These are phyloP conservation scores for Microcebus jonahi DNA, from an alignment of 2,113 vertebrate species.

Conservation along the genomic window DNA sequence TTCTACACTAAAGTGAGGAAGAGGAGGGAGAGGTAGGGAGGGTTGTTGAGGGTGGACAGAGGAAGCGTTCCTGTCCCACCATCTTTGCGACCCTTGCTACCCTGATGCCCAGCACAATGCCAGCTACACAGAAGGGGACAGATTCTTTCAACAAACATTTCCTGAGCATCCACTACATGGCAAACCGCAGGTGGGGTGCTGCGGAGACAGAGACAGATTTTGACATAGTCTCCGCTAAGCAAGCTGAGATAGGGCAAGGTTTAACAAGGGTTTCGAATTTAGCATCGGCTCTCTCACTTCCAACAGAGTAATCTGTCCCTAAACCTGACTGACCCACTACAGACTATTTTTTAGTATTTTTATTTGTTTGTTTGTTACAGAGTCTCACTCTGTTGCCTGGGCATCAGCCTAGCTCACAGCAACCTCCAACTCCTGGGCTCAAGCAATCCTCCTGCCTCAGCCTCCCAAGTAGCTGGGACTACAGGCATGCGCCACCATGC, in stretches of 20 bases:
- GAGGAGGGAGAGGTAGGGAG: not conserved
- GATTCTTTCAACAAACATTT: not conserved
- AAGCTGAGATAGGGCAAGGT: not conserved
- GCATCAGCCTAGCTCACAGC: too few relatives aligned
- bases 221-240: not conserved
- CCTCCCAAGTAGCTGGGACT: too few relatives aligned
- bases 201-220: not conserved
- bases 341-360: too few relatives aligned
- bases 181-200: not conserved
- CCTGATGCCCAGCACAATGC: not conserved
- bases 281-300: not conserved
- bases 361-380: too few relatives aligned
- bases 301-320: fast-evolving
- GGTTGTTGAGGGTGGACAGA: not conserved
- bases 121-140: not conserved
- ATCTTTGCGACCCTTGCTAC: not conserved
- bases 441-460: too few relatives aligned
- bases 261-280: not conserved
- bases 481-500: too few relatives aligned
- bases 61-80: not conserved
- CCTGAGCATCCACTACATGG: not conserved
- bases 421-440: too few relatives aligned
- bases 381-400: too few relatives aligned
- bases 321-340: fast-evolving
- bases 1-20: not conserved